Evolutionary conservation across 2,113 vertebrate species (phyloP).

Genomic region (Cynopterus brachyotis): DNA sequence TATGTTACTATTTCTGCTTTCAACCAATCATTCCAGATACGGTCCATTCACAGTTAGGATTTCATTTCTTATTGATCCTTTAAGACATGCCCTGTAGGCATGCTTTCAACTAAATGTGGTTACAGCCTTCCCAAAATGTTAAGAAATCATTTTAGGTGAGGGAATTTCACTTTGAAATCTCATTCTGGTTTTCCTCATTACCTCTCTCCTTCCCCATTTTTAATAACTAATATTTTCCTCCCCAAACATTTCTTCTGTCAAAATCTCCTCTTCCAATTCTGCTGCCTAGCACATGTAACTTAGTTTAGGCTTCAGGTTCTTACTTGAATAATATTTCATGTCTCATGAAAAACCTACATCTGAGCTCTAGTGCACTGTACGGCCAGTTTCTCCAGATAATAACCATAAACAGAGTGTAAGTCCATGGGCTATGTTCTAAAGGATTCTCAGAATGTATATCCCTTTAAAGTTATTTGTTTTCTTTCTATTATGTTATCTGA

Average conservation of each 20-base stretch:
- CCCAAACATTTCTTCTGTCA: not conserved
- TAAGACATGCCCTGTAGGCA: not conserved
- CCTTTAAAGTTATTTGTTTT: not conserved
- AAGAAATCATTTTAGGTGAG: not conserved
- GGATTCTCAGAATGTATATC: not conserved
- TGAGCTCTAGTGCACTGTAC: accelerated
- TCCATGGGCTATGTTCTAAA: not conserved
- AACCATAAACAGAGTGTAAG: not conserved
- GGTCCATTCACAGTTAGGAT: not conserved
- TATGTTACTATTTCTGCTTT: not conserved
- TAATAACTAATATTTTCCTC: not conserved
- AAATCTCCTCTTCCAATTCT: not conserved
- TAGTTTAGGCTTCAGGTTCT: not conserved
- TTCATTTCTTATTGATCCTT: not conserved
- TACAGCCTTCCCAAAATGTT: not conserved
- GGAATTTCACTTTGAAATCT: not conserved
- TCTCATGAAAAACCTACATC: not conserved
- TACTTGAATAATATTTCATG: not conserved
- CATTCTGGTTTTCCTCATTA: not conserved
- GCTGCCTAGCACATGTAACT: not conserved
- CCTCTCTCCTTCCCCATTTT: not conserved
- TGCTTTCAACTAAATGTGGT: not conserved
- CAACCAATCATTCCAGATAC: not conserved
- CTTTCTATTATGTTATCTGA: not conserved
- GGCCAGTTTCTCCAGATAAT: not conserved